phyloP scores from a whole-genome alignment of 2,888 invertebrate species.

The Netelia virgata region DNA sequence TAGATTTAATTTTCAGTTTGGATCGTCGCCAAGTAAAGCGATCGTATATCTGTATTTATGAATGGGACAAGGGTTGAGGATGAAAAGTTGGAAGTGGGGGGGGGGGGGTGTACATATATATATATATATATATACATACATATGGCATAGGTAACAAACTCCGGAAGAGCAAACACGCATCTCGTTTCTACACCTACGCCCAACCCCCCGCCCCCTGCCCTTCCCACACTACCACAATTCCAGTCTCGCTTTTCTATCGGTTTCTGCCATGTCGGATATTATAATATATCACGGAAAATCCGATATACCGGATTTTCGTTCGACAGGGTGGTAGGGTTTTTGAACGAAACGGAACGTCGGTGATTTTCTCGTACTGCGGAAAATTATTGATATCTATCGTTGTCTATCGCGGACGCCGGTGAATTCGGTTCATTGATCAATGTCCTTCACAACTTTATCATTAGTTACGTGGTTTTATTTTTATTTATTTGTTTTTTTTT shows the following conservation, averaged over 20 bases:
- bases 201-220: not conserved
- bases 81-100: conserved; percentile 1
- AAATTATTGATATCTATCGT: conserved; percentile 45
- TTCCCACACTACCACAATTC: not conserved
- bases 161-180: conserved; percentile 65
- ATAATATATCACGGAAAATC: conserved; percentile 60
- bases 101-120: conserved; percentile 21
- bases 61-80: not conserved
- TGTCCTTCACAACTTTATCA: not conserved
- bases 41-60: conserved; percentile 30
- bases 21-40: conserved; percentile 72
- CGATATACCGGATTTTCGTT: conserved; percentile 61
- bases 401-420: conserved; percentile 4
- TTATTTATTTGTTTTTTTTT: conserved; percentile 11
- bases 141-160: conserved; percentile 34
- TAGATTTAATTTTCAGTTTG: conserved; percentile 79
- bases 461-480: conserved; percentile 1
- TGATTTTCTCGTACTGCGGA: conserved; percentile 40
- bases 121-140: conserved; percentile 3
- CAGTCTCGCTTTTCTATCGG: conserved; percentile 37
- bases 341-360: conserved; percentile 38
- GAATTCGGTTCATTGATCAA: conserved; percentile 35
- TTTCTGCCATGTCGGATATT: conserved; percentile 53
- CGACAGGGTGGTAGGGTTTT: conserved; percentile 11
- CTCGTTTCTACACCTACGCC: conserved; percentile 47